phyloP scores from a whole-genome alignment of 2,113 vertebrate genomes.

The Andinoacara biseriatus region DNA sequence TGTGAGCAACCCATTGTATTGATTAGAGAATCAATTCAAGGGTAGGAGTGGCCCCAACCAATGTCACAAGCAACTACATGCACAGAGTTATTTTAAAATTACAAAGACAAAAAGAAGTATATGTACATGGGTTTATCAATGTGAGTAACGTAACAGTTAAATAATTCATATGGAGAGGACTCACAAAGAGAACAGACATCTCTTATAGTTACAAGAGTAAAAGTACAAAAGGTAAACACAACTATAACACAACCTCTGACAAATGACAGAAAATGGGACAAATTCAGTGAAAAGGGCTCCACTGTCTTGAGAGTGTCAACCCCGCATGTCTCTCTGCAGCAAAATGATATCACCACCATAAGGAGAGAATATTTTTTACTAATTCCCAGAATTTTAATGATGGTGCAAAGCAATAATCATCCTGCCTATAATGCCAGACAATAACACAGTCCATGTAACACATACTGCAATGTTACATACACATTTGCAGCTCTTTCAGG shows the following conservation, averaged over 20 bases:
- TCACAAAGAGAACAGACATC: background rate
- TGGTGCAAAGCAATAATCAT: background rate
- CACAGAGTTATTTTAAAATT: background rate
- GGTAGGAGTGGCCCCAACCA: background rate
- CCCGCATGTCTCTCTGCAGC: background rate
- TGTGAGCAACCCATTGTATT: background rate
- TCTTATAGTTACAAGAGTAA: constrained; percentile 1
- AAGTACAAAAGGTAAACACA: background rate
- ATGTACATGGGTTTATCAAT: background rate
- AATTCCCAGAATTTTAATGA: background rate
- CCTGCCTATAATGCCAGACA: background rate
- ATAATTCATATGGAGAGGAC: background rate
- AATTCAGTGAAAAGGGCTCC: background rate
- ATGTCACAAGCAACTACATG: background rate
- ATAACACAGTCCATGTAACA: background rate
- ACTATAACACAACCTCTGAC: background rate
- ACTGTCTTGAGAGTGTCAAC: background rate
- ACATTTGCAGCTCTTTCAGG: background rate
- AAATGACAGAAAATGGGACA: background rate
- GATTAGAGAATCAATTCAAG: background rate
- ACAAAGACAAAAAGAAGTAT: background rate
- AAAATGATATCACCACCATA: background rate
- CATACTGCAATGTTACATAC: background rate
- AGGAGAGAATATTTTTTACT: background rate
- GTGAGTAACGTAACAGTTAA: background rate